These are phyloP conservation scores for Rhagologus leucostigma DNA, from an alignment of 2,113 vertebrate genomes.

Conservation along the genomic window DNA sequence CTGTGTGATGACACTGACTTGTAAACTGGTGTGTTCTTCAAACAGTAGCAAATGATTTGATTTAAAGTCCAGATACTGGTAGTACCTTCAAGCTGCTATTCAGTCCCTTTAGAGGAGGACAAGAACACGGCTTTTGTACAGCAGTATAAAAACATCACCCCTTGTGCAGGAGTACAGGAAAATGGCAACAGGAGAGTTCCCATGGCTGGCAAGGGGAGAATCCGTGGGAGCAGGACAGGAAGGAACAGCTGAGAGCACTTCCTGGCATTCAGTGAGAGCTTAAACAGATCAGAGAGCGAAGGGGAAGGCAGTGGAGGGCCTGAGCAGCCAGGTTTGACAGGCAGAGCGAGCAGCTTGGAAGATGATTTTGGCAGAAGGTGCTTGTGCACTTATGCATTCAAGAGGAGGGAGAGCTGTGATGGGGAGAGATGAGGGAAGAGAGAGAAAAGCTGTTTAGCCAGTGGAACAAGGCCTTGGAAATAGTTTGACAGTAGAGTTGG, in stretches of 20 bases:
- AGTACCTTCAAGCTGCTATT: not conserved
- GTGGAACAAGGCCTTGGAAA: conserved; percentile 7
- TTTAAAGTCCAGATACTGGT: not conserved
- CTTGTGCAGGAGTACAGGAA: not conserved
- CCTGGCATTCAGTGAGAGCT: not conserved
- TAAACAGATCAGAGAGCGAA: not conserved
- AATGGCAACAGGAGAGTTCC: not conserved
- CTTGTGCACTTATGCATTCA: not conserved
- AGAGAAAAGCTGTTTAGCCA: not conserved
- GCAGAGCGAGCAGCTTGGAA: not conserved
- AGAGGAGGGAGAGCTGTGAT: not conserved
- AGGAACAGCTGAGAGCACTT: not conserved
- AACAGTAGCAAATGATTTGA: not conserved
- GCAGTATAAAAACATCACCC: not conserved
- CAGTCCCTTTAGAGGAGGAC: not conserved
- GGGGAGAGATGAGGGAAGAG: not conserved
- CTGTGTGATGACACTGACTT: not conserved
- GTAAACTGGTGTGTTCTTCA: not conserved
- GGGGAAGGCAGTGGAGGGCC: not conserved
- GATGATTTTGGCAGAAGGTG: not conserved
- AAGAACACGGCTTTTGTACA: not conserved
- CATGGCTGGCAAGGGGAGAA: not conserved
- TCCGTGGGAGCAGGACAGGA: not conserved
- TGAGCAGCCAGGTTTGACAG: not conserved
- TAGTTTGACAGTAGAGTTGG: not conserved